Evolutionary conservation across 2,888 invertebrate species (phyloP), one percentile per base, ranked within the genome.

Genomic region (Podotricha telesiphe): DNA sequence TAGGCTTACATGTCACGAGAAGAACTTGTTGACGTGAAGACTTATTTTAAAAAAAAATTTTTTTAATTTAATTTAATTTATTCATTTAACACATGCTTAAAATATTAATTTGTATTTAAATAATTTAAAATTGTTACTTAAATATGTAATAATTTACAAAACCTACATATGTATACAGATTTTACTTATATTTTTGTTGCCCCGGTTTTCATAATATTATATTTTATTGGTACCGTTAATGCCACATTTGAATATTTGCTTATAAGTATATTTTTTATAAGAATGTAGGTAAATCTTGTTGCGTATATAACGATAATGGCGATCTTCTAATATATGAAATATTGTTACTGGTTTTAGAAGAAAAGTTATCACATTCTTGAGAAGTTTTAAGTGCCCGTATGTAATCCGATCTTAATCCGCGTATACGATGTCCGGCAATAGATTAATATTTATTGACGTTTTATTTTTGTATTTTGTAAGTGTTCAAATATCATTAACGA

Each of bases 401-500:
- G 84, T 88, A 82, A 84, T 69, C 84, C 80, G 55, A 69, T 74
- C 75, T 70, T 77, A 70, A 78, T 67, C 76, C 79, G 76, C 78
- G 83, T 86, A 86, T 87, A 84, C 81, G 82, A 86, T 88, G 80
- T 87, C 83, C 78, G 78, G 80, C 83, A 79, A 84, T 86, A 86
- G 83, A 87, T 89, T 89, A 87, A 88, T 88, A 88, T 88, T 90
- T 89, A 90, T 88, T 76, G 87, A 83, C 83, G 80, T 86, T 88
- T 88, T 86, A 89, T 86, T 88, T 84, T 86, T 85, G 81, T 86
- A 88, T 80, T 88, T 88, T 89, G 89, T 87, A 88, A 86, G 86
- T 85, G 86, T 88, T 88, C 88, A 86, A 85, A 87, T 89, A 87
- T 88, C 89, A 88, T 90, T 90, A 91, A 86, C 84, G 85, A 86